Base-by-base conservation (phyloP, 2,888 invertebrate species). In the Xestoiulus laeticollis region DNA sequence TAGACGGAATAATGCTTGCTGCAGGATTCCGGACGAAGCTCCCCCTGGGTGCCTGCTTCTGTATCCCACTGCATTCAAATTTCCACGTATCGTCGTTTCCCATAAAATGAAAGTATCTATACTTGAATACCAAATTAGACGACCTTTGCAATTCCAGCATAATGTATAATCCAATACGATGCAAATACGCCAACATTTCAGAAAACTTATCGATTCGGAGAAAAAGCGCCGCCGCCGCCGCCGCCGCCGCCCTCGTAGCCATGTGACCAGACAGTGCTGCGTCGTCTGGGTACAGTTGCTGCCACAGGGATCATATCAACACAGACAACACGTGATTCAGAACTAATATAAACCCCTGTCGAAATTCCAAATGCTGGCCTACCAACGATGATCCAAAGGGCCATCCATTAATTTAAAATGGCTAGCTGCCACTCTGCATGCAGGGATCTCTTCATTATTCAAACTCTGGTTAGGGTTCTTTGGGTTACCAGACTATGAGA, bases 131-230 rank as follows among this genome's bases (percentile, higher is more conserved):
- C 38, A 83, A 32, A 59, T 59, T 59, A 83, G 83, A 83, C 83
- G 83, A 83, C 83, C 83, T 83, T 83, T 83, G 83, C 59, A 59
- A 59, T 59, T 59, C 59, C 59, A 59, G 59, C 59, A 59, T 59
- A n/a, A 59, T 14, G 59, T n/a, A 38, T 83, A 83, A 83, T 83
- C 83, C 38, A 83, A 83, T 83, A 83, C 32, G 83, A 83, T 83
- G 83, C 83, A 83, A 83, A 83, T 83, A 83, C 38, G 83, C 83
- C 59, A 83, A 83, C 83, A 83, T 83, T 83, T 83, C 32, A 30
- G 38, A 83, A 83, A 83, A 32, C 38, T 32, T 83, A 83, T 83
- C 83, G 83, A 83, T 83, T 83, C 83, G 32, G 32, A 83, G 83
- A 83, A 83, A 83, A 83, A 83, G 33, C 83, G 83, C 83, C 83